Base-by-base conservation (phyloP, 2,888 invertebrate genomes). In the Zaprionus bogoriensis region DNA sequence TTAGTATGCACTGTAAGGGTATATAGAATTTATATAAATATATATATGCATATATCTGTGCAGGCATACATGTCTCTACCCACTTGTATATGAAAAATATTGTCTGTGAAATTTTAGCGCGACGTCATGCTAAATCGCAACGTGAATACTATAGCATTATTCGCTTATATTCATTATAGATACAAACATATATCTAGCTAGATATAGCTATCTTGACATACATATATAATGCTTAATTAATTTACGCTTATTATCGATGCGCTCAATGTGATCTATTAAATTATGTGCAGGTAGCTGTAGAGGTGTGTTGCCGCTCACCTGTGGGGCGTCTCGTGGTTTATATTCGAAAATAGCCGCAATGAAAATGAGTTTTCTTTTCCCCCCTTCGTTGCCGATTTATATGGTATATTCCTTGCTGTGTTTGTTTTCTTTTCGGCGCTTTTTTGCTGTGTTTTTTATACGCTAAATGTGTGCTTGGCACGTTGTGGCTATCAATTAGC, bases 401-500 rank as follows among this genome's bases (percentile, higher is more conserved):
- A 5, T 3, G 12, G 5, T n/a, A n/a, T n/a, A n/a, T 32, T 12
- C 12, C 9, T 25, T 25, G n/a, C 20, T 20, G 4, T 23, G 17
- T 17, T 25, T 6, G 12, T 9, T 25, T 4, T 44, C n/a, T 44
- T 4, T 44, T 7, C 25, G 1, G 20, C 3, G 10, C 9, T 2
- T 23, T 42, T 12, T 42, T n/a, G n/a, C 20, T 12, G 30, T 39
- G 17, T 39, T 36, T 44, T 41, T 55, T 36, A 25, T 58, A 17
- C 38, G 32, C 48, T 67, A 17, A 42, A 44, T 60, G 44, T 60
- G 44, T 76, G 73, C 44, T 65, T 77, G 71, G 74, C 74, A 77
- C 74, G 78, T 74, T 74, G 74, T 74, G 54, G 71, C 75, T 69
- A 74, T 74, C 78, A 74, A 74, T 74, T 74, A 74, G 74, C 20